Evolutionary conservation across 2,888 invertebrate genomes (phyloP).

Genomic region (Chalcosyrphus nemorum): DNA sequence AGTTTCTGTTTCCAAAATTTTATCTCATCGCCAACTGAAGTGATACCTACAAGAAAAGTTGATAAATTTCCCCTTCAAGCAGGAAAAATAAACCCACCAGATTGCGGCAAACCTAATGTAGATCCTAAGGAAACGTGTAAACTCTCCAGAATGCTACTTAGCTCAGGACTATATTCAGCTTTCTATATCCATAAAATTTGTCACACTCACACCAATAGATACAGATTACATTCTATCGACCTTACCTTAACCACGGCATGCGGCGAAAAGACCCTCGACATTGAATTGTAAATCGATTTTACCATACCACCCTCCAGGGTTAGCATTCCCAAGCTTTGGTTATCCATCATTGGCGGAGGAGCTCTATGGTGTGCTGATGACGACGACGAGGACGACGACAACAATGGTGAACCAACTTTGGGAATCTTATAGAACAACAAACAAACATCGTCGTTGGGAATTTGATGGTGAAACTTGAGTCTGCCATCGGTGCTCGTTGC

Average conservation of each 20-base stretch:
- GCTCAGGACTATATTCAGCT: constrained; percentile 80
- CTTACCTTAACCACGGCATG: constrained; percentile 80
- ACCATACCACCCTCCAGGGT: constrained; percentile 82
- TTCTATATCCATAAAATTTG: constrained; percentile 75
- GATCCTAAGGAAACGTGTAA: constrained; percentile 81
- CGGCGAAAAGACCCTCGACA: constrained; percentile 82
- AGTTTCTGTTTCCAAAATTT: constrained; percentile 81
- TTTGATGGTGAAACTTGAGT: constrained; percentile 81
- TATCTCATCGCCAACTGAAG: constrained; percentile 80
- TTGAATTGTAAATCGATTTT: constrained; percentile 83
- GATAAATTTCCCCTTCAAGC: not conserved
- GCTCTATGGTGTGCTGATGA: constrained; percentile 46
- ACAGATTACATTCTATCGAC: constrained; percentile 38
- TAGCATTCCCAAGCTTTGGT: constrained; percentile 81
- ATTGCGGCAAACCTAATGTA: constrained; percentile 80
- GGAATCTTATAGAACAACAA: constrained; percentile 82
- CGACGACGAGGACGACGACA: constrained; percentile 10
- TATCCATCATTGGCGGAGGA: constrained; percentile 57
- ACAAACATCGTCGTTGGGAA: constrained; percentile 81
- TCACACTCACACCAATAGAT: constrained; percentile 64
- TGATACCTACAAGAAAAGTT: constrained; percentile 76
- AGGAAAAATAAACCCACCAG: constrained; percentile 77
- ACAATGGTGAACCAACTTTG: constrained; percentile 76
- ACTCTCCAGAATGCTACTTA: constrained; percentile 81
- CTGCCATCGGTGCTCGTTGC: constrained; percentile 81